phyloP scores from a whole-genome alignment of 2,888 invertebrate genomes.

The Trissolcus brochymenae region DNA sequence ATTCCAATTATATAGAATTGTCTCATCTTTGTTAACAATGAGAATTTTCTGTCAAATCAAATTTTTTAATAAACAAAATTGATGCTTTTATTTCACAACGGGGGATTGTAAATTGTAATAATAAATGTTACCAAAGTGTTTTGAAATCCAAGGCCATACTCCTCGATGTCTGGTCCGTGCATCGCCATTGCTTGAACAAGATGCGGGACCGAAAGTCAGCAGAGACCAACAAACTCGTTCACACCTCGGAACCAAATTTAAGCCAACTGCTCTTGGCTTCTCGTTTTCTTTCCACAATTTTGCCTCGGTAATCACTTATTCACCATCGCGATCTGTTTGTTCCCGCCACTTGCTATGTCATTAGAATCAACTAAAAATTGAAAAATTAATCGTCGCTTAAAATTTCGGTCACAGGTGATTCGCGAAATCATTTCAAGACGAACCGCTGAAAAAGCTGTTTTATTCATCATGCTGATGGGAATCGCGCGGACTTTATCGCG shows the following conservation, averaged over 20 bases:
- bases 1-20: neutral
- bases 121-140: slow-evolving; percentile 80
- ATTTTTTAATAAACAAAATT: no score
- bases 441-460: neutral
- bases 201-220: slow-evolving; percentile 38
- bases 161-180: slow-evolving; percentile 71
- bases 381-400: neutral
- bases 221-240: slow-evolving; percentile 41
- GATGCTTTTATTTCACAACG: no score
- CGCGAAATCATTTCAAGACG: neutral
- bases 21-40: neutral
- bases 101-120: neutral
- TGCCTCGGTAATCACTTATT: slow-evolving; percentile 43
- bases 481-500: slow-evolving; percentile 18
- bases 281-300: slow-evolving; percentile 55
- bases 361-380: slow-evolving; percentile 11
- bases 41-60: slow-evolving; percentile 13
- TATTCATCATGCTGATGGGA: slow-evolving; percentile 13
- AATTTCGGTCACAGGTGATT: slow-evolving; percentile 1
- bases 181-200: slow-evolving; percentile 60
- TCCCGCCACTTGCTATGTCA: slow-evolving; percentile 16
- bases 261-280: slow-evolving; percentile 41
- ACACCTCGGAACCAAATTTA: slow-evolving; percentile 46
- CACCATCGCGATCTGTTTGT: slow-evolving; percentile 23
- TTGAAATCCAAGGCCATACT: slow-evolving; percentile 83